These are phyloP conservation scores for Diplodus puntazzo DNA, from an alignment of 2,797 vertebrate genomes.

Conservation along the genomic window DNA sequence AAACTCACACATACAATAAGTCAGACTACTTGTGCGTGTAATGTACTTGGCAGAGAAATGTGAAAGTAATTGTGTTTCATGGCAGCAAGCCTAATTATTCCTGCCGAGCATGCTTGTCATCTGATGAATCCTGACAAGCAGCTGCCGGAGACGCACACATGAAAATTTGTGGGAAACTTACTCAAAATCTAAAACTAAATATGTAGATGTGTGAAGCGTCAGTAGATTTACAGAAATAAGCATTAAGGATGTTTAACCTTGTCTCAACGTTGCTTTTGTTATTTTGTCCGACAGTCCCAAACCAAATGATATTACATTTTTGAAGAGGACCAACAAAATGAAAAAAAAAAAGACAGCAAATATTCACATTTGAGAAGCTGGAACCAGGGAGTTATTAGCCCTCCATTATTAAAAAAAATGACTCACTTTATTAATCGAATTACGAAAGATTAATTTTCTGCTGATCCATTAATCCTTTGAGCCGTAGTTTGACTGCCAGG, in stretches of 20 bases:
- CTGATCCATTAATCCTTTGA: background rate
- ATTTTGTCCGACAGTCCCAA: background rate
- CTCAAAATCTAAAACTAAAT: background rate
- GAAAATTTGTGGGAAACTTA: background rate
- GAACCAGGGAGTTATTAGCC: background rate
- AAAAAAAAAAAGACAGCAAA: no score
- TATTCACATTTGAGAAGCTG: background rate
- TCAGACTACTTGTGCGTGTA: constrained; percentile 15
- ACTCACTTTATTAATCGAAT: background rate
- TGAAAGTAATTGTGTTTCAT: constrained; percentile 31
- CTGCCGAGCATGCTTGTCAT: background rate
- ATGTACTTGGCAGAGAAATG: constrained; percentile 11
- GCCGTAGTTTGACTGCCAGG: background rate
- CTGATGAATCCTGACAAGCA: constrained; percentile 25
- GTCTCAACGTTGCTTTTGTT: background rate
- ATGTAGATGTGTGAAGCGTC: background rate
- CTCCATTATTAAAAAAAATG: background rate
- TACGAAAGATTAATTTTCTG: background rate
- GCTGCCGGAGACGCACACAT: background rate
- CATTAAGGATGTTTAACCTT: no score
- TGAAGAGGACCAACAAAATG: background rate
- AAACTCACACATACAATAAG: constrained; percentile 27
- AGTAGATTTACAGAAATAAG: background rate
- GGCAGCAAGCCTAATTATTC: constrained; percentile 23
- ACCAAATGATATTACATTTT: background rate